phyloP scores from a whole-genome alignment of 2,113 vertebrate species.

The Nothobranchius kuhntae region DNA sequence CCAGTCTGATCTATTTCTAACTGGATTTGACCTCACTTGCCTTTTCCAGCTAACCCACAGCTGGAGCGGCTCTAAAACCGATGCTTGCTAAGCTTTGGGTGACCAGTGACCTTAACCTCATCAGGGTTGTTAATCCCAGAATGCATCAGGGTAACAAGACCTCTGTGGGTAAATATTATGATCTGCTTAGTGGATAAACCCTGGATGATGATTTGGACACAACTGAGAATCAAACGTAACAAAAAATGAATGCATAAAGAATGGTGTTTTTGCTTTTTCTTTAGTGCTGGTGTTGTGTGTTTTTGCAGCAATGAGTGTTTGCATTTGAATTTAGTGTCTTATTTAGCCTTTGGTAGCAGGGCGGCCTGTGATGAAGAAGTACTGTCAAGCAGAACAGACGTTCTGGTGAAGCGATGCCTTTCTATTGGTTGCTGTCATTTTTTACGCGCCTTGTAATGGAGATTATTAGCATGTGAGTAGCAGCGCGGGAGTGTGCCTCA shows the following conservation, averaged over 20 bases:
- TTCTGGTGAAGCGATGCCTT: slow-evolving; percentile 31
- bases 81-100: slow-evolving; percentile 51
- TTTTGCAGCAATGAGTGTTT: slow-evolving; percentile 18
- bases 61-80: slow-evolving; percentile 50
- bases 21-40: slow-evolving; percentile 37
- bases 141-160: not conserved
- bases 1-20: slow-evolving; percentile 32
- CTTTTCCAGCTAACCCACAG: slow-evolving; percentile 46
- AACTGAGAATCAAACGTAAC: not conserved
- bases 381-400: slow-evolving; percentile 19
- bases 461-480: slow-evolving; percentile 65
- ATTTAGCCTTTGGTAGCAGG: slow-evolving; percentile 24
- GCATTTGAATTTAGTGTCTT: slow-evolving; percentile 31
- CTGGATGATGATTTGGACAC: not conserved
- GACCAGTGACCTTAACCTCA: slow-evolving; percentile 56
- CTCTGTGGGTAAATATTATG: slow-evolving; percentile 42
- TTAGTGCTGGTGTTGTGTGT: not conserved
- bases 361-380: slow-evolving; percentile 20
- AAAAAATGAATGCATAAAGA: not conserved
- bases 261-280: not conserved
- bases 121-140: slow-evolving; percentile 27
- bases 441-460: slow-evolving; percentile 52
- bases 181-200: slow-evolving; percentile 10
- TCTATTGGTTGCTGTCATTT: slow-evolving; percentile 12
- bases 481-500: slow-evolving; percentile 48